Percentiles rank a stretch among this genome's conserved stretches.
Evolutionary conservation across 2,888 invertebrate genomes (phyloP).

Genomic region (Drosophila nr. perissopoda): DNA sequence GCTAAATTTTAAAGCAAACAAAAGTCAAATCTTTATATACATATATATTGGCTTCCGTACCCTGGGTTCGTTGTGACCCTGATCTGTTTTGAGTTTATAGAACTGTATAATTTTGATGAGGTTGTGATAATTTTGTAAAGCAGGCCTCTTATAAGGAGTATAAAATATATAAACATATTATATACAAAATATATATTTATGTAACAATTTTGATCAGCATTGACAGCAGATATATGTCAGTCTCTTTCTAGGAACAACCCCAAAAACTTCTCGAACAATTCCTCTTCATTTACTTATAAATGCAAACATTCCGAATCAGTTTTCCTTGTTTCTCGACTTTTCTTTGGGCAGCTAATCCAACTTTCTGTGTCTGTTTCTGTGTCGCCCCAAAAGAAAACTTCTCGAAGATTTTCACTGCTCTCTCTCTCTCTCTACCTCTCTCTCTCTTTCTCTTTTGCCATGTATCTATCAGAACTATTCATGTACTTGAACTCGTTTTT

Average conservation of each 20-base stretch:
- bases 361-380: neutral
- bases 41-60: neutral
- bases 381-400: conserved; percentile 5
- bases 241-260: neutral
- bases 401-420: conserved; percentile 4
- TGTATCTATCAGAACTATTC: conserved; percentile 24
- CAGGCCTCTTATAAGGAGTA: neutral
- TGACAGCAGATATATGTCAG: neutral
- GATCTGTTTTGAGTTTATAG: conserved; percentile 37
- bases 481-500: conserved; percentile 64
- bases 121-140: neutral
- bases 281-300: neutral
- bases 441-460: conserved; percentile 8
- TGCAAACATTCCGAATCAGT: neutral
- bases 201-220: neutral
- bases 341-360: conserved; percentile 5
- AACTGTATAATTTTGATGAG: conserved; percentile 26
- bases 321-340: neutral
- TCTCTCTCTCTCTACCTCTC: conserved; percentile 11
- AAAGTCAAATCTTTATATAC: neutral
- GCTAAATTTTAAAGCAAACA: conserved; percentile 54
- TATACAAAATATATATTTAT: neutral
- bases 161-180: neutral
- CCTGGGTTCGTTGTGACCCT: conserved; percentile 35
- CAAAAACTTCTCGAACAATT: neutral